A percentile compares a stretch with the other conserved stretches of the same genome.
Evolutionary conservation across 2,888 invertebrate species (phyloP).

Genomic region (Fissipunctia ypsillon): DNA sequence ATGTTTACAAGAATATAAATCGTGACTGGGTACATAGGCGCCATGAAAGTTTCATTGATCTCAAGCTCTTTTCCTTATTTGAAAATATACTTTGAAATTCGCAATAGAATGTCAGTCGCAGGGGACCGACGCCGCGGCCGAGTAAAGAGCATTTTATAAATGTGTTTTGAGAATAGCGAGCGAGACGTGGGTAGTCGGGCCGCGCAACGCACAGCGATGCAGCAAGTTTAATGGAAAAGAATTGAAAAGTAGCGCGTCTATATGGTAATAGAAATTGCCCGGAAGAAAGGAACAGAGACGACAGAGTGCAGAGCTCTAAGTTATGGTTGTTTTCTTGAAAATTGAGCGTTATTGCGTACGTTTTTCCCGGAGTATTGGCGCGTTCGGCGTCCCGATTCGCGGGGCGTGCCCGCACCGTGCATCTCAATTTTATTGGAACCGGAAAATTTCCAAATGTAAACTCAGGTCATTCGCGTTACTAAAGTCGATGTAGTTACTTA

Average conservation of each 20-base stretch:
- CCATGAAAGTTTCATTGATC: slow-evolving; percentile 84
- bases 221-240: slow-evolving; percentile 91
- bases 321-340: slow-evolving; percentile 89
- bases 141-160: slow-evolving; percentile 90
- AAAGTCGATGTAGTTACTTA: slow-evolving; percentile 71
- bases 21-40: slow-evolving; percentile 70
- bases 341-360: slow-evolving; percentile 89
- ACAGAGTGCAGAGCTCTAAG: slow-evolving; percentile 88
- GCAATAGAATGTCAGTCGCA: slow-evolving; percentile 88
- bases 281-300: slow-evolving; percentile 89
- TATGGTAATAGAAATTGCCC: slow-evolving; percentile 91
- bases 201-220: slow-evolving; percentile 87
- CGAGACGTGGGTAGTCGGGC: slow-evolving; percentile 78
- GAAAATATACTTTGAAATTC: slow-evolving; percentile 86
- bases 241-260: slow-evolving; percentile 91
- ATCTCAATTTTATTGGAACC: slow-evolving; percentile 79
- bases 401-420: slow-evolving; percentile 63
- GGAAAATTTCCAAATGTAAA: slow-evolving; percentile 81
- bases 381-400: slow-evolving; percentile 66
- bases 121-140: slow-evolving; percentile 83
- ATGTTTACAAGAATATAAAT: slow-evolving; percentile 68
- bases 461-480: slow-evolving; percentile 80
- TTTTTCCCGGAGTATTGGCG: slow-evolving; percentile 78
- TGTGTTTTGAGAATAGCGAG: slow-evolving; percentile 87
- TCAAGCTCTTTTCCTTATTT: slow-evolving; percentile 81